Evolutionary conservation across 2,888 invertebrate species (phyloP).

Genomic region (Geotrupes spiniger): DNA sequence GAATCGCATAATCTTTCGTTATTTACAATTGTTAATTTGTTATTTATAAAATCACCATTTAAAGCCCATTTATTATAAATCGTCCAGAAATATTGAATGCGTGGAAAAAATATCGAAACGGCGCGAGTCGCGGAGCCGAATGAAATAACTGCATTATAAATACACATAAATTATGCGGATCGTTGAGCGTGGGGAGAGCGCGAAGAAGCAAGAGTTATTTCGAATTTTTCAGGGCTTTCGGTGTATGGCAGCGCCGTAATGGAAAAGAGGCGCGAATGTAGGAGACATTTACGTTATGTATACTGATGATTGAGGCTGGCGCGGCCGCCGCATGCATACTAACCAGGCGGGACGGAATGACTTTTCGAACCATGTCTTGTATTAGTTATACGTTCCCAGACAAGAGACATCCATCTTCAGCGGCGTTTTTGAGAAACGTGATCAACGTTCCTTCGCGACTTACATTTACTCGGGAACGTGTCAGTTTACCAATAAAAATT

Average conservation of each 20-base stretch:
- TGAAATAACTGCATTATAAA: slow-evolving; percentile 39
- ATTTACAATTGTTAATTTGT: too few relatives aligned
- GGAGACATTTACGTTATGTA: slow-evolving; percentile 45
- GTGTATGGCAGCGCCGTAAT: slow-evolving; percentile 29
- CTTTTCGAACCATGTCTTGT: slow-evolving; percentile 32
- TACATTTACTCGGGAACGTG: slow-evolving; percentile 11
- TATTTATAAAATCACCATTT: too few relatives aligned
- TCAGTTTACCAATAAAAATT: too few relatives aligned
- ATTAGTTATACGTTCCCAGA: slow-evolving; percentile 28
- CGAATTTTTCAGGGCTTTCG: slow-evolving; percentile 36
- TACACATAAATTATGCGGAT: slow-evolving; percentile 44
- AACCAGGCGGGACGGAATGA: slow-evolving; percentile 31
- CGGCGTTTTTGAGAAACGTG: slow-evolving; percentile 8
- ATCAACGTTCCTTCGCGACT: slow-evolving; percentile 11
- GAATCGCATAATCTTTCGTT: too few relatives aligned
- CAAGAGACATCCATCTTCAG: slow-evolving; percentile 28
- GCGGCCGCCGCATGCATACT: slow-evolving; percentile 37
- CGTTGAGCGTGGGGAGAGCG: slow-evolving; percentile 34
- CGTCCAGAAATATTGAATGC: slow-evolving; percentile 6
- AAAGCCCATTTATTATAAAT: too few relatives aligned
- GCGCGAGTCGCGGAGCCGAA: not conserved
- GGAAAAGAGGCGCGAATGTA: slow-evolving; percentile 44
- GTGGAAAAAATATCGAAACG: not conserved
- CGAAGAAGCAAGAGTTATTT: slow-evolving; percentile 44
- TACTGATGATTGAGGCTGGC: slow-evolving; percentile 43